Conservation (phyloP, 2,113 vertebrate genomes). For the Nycticryphes semicollaris region DNA sequence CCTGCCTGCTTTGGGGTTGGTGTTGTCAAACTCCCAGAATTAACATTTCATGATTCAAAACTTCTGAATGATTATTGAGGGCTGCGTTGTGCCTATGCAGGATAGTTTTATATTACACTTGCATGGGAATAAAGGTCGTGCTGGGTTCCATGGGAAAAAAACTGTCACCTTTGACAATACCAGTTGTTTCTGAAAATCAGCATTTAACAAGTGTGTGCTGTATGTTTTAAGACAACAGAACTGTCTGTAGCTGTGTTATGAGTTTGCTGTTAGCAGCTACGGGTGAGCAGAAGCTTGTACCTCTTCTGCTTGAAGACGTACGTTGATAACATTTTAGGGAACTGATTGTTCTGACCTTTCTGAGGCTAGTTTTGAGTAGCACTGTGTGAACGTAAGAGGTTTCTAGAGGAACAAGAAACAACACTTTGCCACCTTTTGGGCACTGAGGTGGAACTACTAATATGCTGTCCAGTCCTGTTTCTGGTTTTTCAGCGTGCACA, state of each 20-base stretch:
- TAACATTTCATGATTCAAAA: background rate
- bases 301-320: background rate
- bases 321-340: background rate
- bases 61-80: background rate
- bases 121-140: background rate
- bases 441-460: background rate
- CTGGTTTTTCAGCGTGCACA: background rate
- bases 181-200: background rate
- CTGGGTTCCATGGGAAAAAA: background rate
- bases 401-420: background rate
- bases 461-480: background rate
- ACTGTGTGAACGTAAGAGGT: rapidly evolving
- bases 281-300: background rate
- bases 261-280: background rate
- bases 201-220: background rate
- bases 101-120: background rate
- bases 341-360: background rate
- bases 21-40: background rate
- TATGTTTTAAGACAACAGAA: background rate
- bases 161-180: background rate
- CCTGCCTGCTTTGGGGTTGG: background rate
- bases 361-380: background rate
- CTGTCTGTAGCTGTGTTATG: background rate
- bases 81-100: rapidly evolving
- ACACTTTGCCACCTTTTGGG: background rate